Base-by-base conservation (phyloP, 1,140 invertebrate genomes). In the Colletes latitarsis region DNA sequence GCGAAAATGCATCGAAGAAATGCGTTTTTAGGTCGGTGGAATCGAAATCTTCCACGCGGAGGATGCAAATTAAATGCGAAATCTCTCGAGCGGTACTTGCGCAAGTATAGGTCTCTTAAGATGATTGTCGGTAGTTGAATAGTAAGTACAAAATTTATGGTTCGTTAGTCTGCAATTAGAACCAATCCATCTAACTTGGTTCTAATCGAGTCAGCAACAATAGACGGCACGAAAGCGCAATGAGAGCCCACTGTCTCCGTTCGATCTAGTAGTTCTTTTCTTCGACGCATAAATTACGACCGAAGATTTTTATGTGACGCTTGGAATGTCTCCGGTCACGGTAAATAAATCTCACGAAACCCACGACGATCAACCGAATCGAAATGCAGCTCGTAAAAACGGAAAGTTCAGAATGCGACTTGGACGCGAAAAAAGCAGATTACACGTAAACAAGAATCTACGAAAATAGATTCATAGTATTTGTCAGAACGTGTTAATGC, bases 161-260 rank as follows among this genome's bases (percentile, higher is more conserved):
- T 69, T 75, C 71, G 71, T 76, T 76, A 76, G 57, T 17, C 62
- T 15, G 41, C 43, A 76, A 80, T 85, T 85, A 72, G 77, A 80
- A 62, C 53, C 74, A 70, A 81, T 84, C 77, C 60, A 71, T 75
- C 53, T 71, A 41, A 58, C 60, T 57, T 83, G 14, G 12, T 49
- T 43, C 53, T 73, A 78, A 84, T 78, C 71, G 68, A 78, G 69
- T 78, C 46, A 55, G 41, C 39, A 39, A 57, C 53, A 49, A 49
- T 49, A 12, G 53, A n/a, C 69, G 4, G 30, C 58, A 46, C 5
- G 41, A 52, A 19, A 15, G 17, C 41, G 46, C 39, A 43, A 30
- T 12, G n/a, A 15, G 15, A 39, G 30, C 4, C 6, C 14, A 53
- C 30, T 30, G 62, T 39, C 41, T 14, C 10, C 6, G 15, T n/a